Evolutionary conservation across 2,797 vertebrate genomes (phyloP), one percentile per base, ranked within the genome.

Genomic region (Tadarida brasiliensis): DNA sequence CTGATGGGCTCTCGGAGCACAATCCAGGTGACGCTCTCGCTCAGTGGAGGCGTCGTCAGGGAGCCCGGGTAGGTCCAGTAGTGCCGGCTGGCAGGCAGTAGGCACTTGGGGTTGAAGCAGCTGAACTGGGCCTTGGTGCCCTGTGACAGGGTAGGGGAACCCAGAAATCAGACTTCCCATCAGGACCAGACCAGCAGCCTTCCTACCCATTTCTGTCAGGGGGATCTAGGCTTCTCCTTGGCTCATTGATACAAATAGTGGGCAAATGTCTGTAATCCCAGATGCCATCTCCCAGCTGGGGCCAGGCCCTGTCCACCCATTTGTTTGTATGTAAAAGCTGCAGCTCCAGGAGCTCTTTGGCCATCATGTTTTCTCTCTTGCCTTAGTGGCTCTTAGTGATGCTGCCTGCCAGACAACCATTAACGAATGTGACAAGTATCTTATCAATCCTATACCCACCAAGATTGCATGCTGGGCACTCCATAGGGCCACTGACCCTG

Each of bases 41-140:
- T 98, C 44, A 99, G 98, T 0, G 99, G 99, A 7, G 99, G 99
- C 0, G 99, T 99, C 85, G 99, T 99, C 98, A 99, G 97, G 17
- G 99, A 99, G 39, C 99, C 99, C 0, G 98, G 98, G 97, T 99
- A 99, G 5, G 99, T 99, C 99, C 99, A 99, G 96, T 99, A 99
- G 96, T 99, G 99, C 89, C 99, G 98, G 98, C 97, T 99, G 95
- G 98, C 98, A 35, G 99, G 99, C 96, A 99, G 98, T 68, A 99
- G 99, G 98, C 99, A 99, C 98, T 99, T 99, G 11, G 99, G 99
- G 95, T 99, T 99, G 98, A 99, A 99, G 97, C 98, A 98, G 98
- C 98, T 99, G 97, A 99, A 99, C 80, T 99, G 98, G 93, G 99
- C 99, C 96, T 98, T 98, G 83, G 98, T 99, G 91, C 98, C 99